Conservation (phyloP, 2,888 invertebrate species). For the Cheilosia impressa region DNA sequence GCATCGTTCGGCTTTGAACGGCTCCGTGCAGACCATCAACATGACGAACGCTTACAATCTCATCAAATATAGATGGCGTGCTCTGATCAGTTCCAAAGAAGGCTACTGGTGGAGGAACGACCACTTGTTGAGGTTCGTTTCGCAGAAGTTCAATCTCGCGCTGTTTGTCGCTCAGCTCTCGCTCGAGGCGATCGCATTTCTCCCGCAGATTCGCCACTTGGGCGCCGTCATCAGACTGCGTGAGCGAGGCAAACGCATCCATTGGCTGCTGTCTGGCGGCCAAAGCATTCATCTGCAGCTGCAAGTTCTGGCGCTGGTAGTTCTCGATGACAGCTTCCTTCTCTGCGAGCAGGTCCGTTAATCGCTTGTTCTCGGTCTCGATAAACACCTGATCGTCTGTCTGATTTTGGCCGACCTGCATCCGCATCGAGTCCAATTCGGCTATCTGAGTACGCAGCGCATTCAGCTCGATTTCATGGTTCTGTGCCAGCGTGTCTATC, state of each 20-base stretch:
- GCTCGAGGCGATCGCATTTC: slow-evolving; percentile 74
- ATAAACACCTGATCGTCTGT: slow-evolving; percentile 84
- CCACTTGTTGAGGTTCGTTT: slow-evolving; percentile 56
- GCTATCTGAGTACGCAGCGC: slow-evolving; percentile 81
- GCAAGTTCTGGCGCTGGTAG: slow-evolving; percentile 82
- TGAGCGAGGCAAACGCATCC: slow-evolving; percentile 58
- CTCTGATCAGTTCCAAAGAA: slow-evolving; percentile 80
- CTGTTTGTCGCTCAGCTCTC: slow-evolving; percentile 75
- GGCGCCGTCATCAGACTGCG: slow-evolving; percentile 67
- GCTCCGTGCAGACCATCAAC: slow-evolving; percentile 60
- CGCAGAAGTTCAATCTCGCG: slow-evolving; percentile 76
- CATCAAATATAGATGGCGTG: slow-evolving; percentile 81
- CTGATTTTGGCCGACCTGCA: slow-evolving; percentile 83
- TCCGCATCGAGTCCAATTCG: slow-evolving; percentile 81
- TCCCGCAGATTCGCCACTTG: slow-evolving; percentile 64
- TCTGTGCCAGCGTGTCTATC: slow-evolving; percentile 81
- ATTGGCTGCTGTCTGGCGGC: slow-evolving; percentile 57
- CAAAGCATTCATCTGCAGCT: slow-evolving; percentile 79
- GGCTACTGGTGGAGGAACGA: slow-evolving; percentile 79
- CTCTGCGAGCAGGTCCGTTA: slow-evolving; percentile 84
- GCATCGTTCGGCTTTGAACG: slow-evolving; percentile 14
- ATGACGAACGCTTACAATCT: slow-evolving; percentile 79
- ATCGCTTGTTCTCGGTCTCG: slow-evolving; percentile 85
- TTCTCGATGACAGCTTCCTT: slow-evolving; percentile 84
- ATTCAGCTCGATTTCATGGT: slow-evolving; percentile 82